Evolutionary conservation across 2,113 vertebrate species (phyloP), one percentile per base, ranked within the genome.

Genomic region (Chrysemys picta): DNA sequence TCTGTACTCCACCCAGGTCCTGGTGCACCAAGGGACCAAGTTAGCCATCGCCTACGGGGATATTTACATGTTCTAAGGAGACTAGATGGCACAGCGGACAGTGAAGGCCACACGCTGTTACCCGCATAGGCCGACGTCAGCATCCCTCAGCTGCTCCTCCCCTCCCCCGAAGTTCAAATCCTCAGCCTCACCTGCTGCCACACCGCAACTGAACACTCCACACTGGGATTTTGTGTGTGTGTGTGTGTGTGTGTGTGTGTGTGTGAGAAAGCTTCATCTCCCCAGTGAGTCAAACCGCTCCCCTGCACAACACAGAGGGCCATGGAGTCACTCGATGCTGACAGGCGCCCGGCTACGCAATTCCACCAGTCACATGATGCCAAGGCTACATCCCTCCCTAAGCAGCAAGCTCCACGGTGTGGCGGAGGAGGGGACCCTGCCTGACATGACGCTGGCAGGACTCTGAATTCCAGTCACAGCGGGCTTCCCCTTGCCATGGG

Each of bases 401-500:
- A 24, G 69, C 69, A 24, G 5, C n/a, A 42, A 11, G 69, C n/a
- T 29, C 31, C 22, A 14, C 62, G 5, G 21, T 54, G 24, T 31
- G 11, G 5, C 17, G 9, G 45, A 8, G 42, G 35, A 47, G 9
- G 59, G 76, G n/a, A 49, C 21, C 27, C 38, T 54, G 38, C 78
- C 69, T 50, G 11, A 42, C 8, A 6, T 42, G 69, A 38, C 7
- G 10, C 72, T 10, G 0, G 54, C 3, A 13, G 57, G n/a, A 50
- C 80, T 47, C 62, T 69, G 1, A 8, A 19, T n/a, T 69, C 65
- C n/a, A 22, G 25, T 27, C 35, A 7, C 87, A 83, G 42, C 38
- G 13, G 5, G 8, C 65, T 7, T 38, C 21, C 3, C 52, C 4
- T 1, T 10, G 78, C 45, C 10, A 42, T 10, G 24, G 0, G 19